Base-by-base conservation (phyloP, 2,797 vertebrate species). In the Alfaro cultratus region DNA sequence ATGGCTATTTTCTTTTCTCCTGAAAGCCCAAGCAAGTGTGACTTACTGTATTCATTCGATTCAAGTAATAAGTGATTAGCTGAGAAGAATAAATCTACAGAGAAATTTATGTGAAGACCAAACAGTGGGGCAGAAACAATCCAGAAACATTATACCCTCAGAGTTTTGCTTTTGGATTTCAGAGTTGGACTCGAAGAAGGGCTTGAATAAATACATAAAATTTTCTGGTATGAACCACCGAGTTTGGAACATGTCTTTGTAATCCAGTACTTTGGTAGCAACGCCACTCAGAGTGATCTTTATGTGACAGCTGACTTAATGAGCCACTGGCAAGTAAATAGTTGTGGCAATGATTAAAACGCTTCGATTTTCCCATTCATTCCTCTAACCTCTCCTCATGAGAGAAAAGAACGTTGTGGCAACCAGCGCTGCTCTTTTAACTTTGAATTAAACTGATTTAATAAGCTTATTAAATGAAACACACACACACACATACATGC, bases 1-100 rank as follows among this genome's bases (percentile, higher is more conserved):
- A 67, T 80, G 85, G 89, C 91, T 92, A 91, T 94, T 93, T 93
- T 94, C 64, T 77, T 86, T 87, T 89, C 88, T 92, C 83, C 91
- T 79, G 83, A 88, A 90, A 92, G 89, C 89, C 83, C 87, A 90
- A 91, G 89, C 89, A 91, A 91, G 91, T 89, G 90, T 89, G 91
- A 91, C 91, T 87, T 91, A 92, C 92, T 91, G 88, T 93, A 92
- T 87, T 92, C 86, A 86, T 87, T 93, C 86, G 15, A 90, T 92
- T 88, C 90, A 92, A 93, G 93, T 92, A 93, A 90, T 85, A 86
- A 93, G 93, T 94, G 94, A 96, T 96, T 96, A 95, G 93, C 93
- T 95, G 89, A 85, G 85, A 94, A 94, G 88, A 94, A 93, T 93
- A 94, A 88, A 93, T 94, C 92, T 94, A 85, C 78, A 89, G 87